phyloP scores from a whole-genome alignment of 2,888 invertebrate species.

The Mycalesis mineus region DNA sequence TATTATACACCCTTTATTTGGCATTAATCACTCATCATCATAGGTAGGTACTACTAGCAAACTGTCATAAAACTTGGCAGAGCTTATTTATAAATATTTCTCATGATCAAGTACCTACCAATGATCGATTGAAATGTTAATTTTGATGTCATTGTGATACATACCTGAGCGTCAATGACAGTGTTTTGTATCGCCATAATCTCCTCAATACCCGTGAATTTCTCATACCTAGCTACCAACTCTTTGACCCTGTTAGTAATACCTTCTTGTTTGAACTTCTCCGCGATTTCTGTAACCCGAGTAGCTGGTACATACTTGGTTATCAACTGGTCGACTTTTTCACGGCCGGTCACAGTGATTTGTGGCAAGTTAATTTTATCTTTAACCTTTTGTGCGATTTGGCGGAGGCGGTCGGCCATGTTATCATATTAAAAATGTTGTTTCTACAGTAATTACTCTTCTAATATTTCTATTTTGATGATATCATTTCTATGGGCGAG shows the following conservation, averaged over 20 bases:
- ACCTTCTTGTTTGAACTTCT: constrained; percentile 57
- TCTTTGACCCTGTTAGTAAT: constrained; percentile 60
- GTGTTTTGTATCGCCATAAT: constrained; percentile 85
- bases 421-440: constrained; percentile 49
- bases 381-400: constrained; percentile 56
- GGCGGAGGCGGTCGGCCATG: constrained; percentile 66
- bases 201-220: constrained; percentile 86
- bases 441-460: constrained; percentile 34
- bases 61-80: no score
- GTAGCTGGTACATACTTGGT: constrained; percentile 58
- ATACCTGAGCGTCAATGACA: constrained; percentile 82
- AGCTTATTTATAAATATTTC: no score
- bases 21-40: no score
- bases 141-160: background rate
- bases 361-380: constrained; percentile 56
- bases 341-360: constrained; percentile 44
- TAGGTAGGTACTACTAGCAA: no score
- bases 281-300: constrained; percentile 59
- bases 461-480: constrained; percentile 23
- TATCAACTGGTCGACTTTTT: constrained; percentile 62
- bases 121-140: no score
- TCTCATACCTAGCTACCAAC: constrained; percentile 81
- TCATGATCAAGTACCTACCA: background rate
- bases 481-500: background rate
- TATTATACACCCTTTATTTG: no score